Evolutionary conservation across 2,797 vertebrate species (phyloP).

Genomic region (Betta splendens): DNA sequence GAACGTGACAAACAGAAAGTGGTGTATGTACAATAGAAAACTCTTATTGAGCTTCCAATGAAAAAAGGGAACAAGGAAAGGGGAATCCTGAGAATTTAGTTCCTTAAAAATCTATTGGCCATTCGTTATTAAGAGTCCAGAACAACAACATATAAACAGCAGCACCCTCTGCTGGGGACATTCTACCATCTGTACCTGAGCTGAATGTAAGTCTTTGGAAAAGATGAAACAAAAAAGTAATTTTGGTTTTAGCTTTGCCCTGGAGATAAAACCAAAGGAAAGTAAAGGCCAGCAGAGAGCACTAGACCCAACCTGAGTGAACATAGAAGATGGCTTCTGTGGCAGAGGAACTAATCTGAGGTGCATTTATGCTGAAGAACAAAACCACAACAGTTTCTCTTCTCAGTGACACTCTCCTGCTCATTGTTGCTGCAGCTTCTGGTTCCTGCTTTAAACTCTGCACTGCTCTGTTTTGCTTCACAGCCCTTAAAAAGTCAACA

Average conservation of each 20-base stretch:
- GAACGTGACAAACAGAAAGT: not conserved
- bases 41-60: not conserved
- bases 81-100: not conserved
- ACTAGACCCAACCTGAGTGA: not conserved
- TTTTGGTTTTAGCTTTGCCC: no score
- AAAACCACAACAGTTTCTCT: not conserved
- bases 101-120: not conserved
- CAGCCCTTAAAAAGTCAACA: not conserved
- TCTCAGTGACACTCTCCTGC: not conserved
- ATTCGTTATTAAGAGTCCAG: not conserved
- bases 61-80: not conserved
- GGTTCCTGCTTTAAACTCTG: not conserved
- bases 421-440: no score
- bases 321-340: not conserved
- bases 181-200: not conserved
- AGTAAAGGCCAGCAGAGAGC: not conserved
- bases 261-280: not conserved
- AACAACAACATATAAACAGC: not conserved
- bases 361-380: not conserved
- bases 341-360: not conserved
- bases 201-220: not conserved
- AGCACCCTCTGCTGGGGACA: not conserved
- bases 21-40: not conserved
- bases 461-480: not conserved
- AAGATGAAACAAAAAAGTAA: not conserved